These are phyloP conservation scores for Brachylomia viminalis DNA, from an alignment of 2,888 invertebrate species.

Conservation along the genomic window DNA sequence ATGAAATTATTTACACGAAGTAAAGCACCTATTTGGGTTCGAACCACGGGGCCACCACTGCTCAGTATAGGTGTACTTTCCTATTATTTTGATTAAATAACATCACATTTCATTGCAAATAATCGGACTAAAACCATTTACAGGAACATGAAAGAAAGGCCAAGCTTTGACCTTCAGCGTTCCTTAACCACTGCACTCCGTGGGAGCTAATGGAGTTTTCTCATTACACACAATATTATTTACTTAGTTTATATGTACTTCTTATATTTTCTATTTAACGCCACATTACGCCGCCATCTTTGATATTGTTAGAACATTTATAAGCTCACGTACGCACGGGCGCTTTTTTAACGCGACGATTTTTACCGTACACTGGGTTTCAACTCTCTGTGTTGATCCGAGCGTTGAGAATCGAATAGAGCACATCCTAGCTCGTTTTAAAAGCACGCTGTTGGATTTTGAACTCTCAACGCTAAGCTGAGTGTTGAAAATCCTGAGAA, in stretches of 20 bases:
- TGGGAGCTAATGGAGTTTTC: slow-evolving; percentile 60
- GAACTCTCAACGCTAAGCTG: too few relatives aligned
- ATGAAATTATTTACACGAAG: too few relatives aligned
- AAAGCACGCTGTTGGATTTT: too few relatives aligned
- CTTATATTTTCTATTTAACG: slow-evolving; percentile 51
- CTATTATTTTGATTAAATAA: neutral
- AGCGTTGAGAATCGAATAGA: too few relatives aligned
- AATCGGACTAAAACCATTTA: slow-evolving; percentile 32
- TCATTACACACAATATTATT: slow-evolving; percentile 51
- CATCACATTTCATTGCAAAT: neutral
- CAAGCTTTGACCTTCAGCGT: slow-evolving; percentile 40
- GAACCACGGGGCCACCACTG: too few relatives aligned
- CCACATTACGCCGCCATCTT: slow-evolving; percentile 29
- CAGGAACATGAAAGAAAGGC: slow-evolving; percentile 31
- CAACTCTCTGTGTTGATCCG: too few relatives aligned
- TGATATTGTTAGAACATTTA: slow-evolving; percentile 12
- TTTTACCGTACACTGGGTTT: too few relatives aligned
- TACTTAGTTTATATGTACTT: slow-evolving; percentile 27
- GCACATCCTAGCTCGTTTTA: too few relatives aligned
- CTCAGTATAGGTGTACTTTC: neutral
- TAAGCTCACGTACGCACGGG: neutral
- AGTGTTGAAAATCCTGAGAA: too few relatives aligned
- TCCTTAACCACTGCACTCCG: slow-evolving; percentile 32
- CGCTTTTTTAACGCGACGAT: too few relatives aligned
- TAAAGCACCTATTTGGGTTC: too few relatives aligned